Evolutionary conservation across 2,797 vertebrate species (phyloP), one percentile per base, ranked within the genome.

Genomic region (Poecilia picta): DNA sequence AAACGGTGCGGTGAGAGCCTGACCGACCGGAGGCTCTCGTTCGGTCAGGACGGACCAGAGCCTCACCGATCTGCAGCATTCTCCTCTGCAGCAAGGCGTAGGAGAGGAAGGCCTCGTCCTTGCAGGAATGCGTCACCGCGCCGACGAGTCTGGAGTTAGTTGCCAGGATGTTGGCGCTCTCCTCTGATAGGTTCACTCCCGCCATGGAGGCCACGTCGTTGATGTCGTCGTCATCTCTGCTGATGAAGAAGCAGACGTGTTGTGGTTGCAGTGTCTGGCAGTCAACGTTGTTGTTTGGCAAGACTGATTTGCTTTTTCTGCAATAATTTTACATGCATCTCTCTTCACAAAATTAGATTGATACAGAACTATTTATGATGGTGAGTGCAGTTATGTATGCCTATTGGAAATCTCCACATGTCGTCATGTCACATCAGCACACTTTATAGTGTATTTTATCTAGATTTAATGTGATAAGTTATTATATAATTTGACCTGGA

Each of bases 121-220:
- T 98, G 92, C 98, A 99, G 77, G 98, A 99, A 83, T 96, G 96
- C 2, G 98, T 99, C 90, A 99, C 95, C 0, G 96, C 96, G 76
- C 98, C 98, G 74, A 99, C 97, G 23, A 99, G 81, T 75, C 97
- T 97, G 0, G 98, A 99, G 92, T 98, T 99, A 47, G 98, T 99
- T 77, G 98, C 98, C 81, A 99, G 89, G 93, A 99, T 99, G 33
- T 98, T 96, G 2, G 97, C 98, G 1, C 97, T 99, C 92, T 99
- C 98, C 89, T 99, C 98, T 0, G 97, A 97, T 8, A 99, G 93
- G 94, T 98, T 99, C 39, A 99, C 98, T 71, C 98, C 98, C 0
- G 98, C 98, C 98, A 99, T 99, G 2, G 98, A 99, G 1, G 98
- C 98, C 82, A 99, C 98, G 1, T 99, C 98, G 0, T 99, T 99